These are phyloP conservation scores for Bombylius discolor DNA, from an alignment of 2,888 invertebrate genomes.

Conservation along the genomic window DNA sequence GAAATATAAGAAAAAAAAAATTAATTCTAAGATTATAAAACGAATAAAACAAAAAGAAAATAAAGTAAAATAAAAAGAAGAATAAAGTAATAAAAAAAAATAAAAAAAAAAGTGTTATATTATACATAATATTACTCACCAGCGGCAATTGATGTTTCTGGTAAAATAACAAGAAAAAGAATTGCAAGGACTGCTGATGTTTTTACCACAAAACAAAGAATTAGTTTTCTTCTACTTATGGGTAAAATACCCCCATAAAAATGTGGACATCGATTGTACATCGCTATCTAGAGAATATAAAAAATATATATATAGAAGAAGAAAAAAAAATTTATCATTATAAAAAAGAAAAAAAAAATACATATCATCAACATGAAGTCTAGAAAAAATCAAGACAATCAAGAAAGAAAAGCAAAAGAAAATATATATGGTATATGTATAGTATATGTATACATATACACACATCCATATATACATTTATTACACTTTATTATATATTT, in stretches of 20 bases:
- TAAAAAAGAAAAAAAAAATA: too few relatives aligned
- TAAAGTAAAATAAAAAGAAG: background rate
- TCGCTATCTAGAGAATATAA: slow-evolving; percentile 14
- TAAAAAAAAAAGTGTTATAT: background rate
- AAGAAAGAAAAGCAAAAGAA: too few relatives aligned
- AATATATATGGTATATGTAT: too few relatives aligned
- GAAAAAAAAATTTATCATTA: background rate
- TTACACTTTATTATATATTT: too few relatives aligned
- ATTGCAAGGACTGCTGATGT: slow-evolving; percentile 9
- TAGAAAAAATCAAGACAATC: too few relatives aligned
- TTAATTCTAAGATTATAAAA: too few relatives aligned
- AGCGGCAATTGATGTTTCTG: slow-evolving; percentile 10
- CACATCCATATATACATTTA: too few relatives aligned
- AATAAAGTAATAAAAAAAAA: background rate
- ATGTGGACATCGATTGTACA: slow-evolving; percentile 15
- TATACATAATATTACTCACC: slow-evolving; percentile 6
- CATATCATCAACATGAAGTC: too few relatives aligned
- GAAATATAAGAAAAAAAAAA: too few relatives aligned
- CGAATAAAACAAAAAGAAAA: too few relatives aligned
- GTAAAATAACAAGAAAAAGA: slow-evolving; percentile 11
- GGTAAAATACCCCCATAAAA: slow-evolving; percentile 15
- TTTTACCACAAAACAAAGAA: slow-evolving; percentile 2
- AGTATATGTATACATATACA: too few relatives aligned
- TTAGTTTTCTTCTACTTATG: slow-evolving; percentile 9
- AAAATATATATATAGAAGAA: background rate